Evolutionary conservation across 2,113 vertebrate species (phyloP).

Genomic region (Albula glossodonta): DNA sequence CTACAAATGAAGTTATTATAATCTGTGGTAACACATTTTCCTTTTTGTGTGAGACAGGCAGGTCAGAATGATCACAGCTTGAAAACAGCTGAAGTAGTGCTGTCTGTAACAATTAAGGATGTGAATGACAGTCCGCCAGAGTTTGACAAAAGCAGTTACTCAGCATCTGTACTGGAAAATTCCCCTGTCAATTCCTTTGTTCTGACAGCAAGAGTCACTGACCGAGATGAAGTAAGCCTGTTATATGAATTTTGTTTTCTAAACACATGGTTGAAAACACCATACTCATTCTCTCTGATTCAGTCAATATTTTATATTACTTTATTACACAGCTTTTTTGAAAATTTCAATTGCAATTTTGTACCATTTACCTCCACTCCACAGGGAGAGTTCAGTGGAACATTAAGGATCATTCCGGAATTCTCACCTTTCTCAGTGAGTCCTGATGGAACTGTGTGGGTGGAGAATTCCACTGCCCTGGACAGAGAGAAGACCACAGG

Average conservation of each 20-base stretch:
- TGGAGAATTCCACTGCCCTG: slow-evolving; percentile 57
- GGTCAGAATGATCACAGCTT: slow-evolving; percentile 63
- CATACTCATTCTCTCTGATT: too few species aligned
- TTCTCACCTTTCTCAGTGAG: slow-evolving; percentile 66
- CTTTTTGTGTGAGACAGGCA: slow-evolving; percentile 58
- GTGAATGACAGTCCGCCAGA: slow-evolving; percentile 64
- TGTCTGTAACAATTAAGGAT: slow-evolving; percentile 68
- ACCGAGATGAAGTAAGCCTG: slow-evolving; percentile 66
- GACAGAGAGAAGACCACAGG: slow-evolving; percentile 63
- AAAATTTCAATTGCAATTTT: not conserved
- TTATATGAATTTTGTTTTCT: too few species aligned
- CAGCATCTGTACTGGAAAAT: slow-evolving; percentile 64
- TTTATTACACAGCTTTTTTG: too few species aligned
- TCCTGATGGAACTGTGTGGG: slow-evolving; percentile 60
- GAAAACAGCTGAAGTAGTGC: slow-evolving; percentile 65
- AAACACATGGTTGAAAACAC: too few species aligned
- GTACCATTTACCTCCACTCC: not conserved
- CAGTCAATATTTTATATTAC: too few species aligned
- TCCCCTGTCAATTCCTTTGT: slow-evolving; percentile 54
- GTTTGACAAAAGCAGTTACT: slow-evolving; percentile 59
- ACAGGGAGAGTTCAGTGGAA: slow-evolving; percentile 77
- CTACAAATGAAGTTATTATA: too few species aligned
- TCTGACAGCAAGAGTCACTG: slow-evolving; percentile 58
- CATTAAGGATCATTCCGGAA: slow-evolving; percentile 51
- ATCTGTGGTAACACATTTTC: too few species aligned